Evolutionary conservation across 1,140 invertebrate species (phyloP).

Genomic region (Heliconius congener): DNA sequence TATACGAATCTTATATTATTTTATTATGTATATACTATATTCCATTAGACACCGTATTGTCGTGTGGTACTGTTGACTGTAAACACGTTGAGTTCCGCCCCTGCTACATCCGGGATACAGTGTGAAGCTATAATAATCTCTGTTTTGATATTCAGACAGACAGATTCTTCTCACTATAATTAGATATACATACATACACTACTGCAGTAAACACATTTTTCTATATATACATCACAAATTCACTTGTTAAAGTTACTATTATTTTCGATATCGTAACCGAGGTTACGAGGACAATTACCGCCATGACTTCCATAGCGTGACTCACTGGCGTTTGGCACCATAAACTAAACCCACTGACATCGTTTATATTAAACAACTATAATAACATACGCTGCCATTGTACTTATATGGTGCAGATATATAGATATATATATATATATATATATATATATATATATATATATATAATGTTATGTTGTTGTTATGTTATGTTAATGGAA

Average conservation of each 20-base stretch:
- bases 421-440: not conserved
- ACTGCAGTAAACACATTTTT: too few relatives aligned
- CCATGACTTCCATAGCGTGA: not conserved
- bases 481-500: too few relatives aligned
- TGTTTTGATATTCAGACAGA: too few relatives aligned
- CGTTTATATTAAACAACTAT: not conserved
- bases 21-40: too few relatives aligned
- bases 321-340: constrained; percentile 4
- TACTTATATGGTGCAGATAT: too few relatives aligned
- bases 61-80: too few relatives aligned
- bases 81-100: too few relatives aligned
- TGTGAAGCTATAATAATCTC: too few relatives aligned
- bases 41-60: too few relatives aligned
- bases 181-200: too few relatives aligned
- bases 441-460: not conserved
- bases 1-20: not conserved
- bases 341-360: constrained; percentile 6
- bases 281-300: constrained; percentile 8
- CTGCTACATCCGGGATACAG: not conserved
- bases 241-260: constrained; percentile 7
- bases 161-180: too few relatives aligned
- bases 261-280: not conserved
- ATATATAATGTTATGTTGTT: not conserved
- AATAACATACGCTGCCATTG: not conserved
- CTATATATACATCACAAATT: not conserved